Evolutionary conservation across 2,113 vertebrate species (phyloP), one percentile per base, ranked within the genome.

Genomic region (Dasypus novemcinctus): DNA sequence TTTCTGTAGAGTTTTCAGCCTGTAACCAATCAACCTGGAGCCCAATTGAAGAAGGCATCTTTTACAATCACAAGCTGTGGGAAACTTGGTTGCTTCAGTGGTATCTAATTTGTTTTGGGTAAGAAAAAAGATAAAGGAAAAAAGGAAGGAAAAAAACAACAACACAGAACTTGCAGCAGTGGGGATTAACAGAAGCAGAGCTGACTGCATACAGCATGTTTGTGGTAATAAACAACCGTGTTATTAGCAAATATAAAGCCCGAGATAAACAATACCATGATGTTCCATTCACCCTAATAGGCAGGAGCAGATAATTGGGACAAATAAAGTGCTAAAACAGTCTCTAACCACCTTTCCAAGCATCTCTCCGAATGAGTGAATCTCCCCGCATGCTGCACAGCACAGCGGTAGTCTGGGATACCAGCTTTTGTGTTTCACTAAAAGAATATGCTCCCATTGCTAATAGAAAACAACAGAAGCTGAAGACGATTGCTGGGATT

Each of bases 381-480:
- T 97, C 68, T 36, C 84, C 91, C 38, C 7, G 68, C 89, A 80
- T 71, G 59, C 86, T 92, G 93, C 92, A 97, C n/a, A 84, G 87
- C 92, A 14, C 97, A 97, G 97, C 72, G 57, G 97, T 97, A 97
- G 91, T 96, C 97, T 93, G 95, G 96, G 97, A 97, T 97, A 98
- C 92, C 43, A 96, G 96, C 63, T 97, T 98, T 97, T 97, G 86
- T 98, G 64, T 97, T 97, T 97, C 94, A 91, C 78, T 97, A 92
- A 97, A 97, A 98, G 84, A 97, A 83, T 95, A 81, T 91, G 79
- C 90, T 98, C 93, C 94, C 0, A 0, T 97, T 95, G 95, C 78
- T 98, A 98, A 98, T 97, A 96, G 97, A 97, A 98, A 98, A 98
- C 97, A 98, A 96, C 97, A 98, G 96, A 98, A 98, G 97, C 92